phyloP scores from a whole-genome alignment of 2,888 invertebrate genomes.

The Teleiodes luculella region DNA sequence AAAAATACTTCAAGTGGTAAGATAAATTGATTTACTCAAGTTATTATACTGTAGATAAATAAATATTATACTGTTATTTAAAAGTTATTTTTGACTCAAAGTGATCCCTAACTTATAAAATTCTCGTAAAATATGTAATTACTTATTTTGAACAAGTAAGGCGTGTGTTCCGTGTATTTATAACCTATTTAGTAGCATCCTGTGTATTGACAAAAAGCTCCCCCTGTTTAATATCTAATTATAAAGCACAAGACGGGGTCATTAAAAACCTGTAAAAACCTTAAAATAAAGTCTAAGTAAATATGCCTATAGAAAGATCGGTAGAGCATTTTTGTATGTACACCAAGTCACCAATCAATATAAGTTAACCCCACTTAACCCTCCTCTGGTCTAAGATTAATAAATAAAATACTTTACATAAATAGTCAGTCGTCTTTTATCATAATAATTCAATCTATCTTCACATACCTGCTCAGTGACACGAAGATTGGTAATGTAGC shows the following conservation, averaged over 20 bases:
- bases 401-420: no score
- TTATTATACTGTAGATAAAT: no score
- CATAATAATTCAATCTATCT: no score
- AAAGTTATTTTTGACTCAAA: not conserved
- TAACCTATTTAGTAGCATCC: constrained; percentile 25
- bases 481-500: constrained; percentile 67
- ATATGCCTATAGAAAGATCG: no score
- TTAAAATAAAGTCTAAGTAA: not conserved
- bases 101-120: constrained; percentile 5
- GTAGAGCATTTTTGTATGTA: no score
- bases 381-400: no score
- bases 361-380: no score
- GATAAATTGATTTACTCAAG: no score
- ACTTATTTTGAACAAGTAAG: constrained; percentile 17
- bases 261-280: constrained; percentile 36
- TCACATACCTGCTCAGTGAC: constrained; percentile 60
- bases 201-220: constrained; percentile 18
- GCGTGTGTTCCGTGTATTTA: constrained; percentile 12
- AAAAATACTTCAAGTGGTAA: no score
- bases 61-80: not conserved
- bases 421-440: no score
- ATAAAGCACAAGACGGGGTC: constrained; percentile 10
- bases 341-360: no score
- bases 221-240: not conserved
- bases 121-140: constrained; percentile 31